Base-by-base conservation (phyloP, 2,797 vertebrate genomes). In the Cossypha polioptera region DNA sequence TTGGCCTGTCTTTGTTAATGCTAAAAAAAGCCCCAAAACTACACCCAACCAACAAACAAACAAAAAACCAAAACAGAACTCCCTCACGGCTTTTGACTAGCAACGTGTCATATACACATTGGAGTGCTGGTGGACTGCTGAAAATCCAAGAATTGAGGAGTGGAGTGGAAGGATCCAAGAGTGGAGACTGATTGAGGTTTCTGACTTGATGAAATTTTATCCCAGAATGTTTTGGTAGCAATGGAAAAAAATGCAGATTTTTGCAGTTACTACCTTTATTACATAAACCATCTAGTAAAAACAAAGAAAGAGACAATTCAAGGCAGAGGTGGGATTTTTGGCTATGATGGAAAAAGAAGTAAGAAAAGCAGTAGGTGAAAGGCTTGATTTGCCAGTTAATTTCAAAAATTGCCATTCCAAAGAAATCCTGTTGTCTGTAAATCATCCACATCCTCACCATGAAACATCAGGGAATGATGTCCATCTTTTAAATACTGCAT, bases 151-250 rank as follows among this genome's bases (percentile, higher is more conserved):
- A 65, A 40, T 0, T 69, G 26, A 71, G 42, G 24, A 40, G 7
- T 20, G 9, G 17, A 71, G 47, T 14, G 16, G 15, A 47, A 7
- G 6, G 84, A 81, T 12, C 17, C 51, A 72, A 69, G 54, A 79
- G 33, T 36, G 21, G 35, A 74, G 13, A 33, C 18, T 18, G 16
- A 57, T 25, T 90, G 22, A 42, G 21, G 11, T 81, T 92, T 78
- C 53, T 77, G 54, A 61, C 21, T 11, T 47, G 15, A 31, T 28
- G 11, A 29, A 81, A 71, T 71, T 63, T 84, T 74, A 38, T 79
- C 16, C 13, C 16, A 59, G 17, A 40, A 2, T 66, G 40, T 68
- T 61, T 36, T 54, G 13, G 42, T 47, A 74, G 5, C 0, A 0
- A 14, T 16, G 24, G 16, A 65, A 50, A 68, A 40, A 94, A 93